A percentile compares a stretch with the other conserved stretches of the same genome.
phyloP scores from a whole-genome alignment of 2,888 invertebrate genomes.

The Campaea margaritaria region DNA sequence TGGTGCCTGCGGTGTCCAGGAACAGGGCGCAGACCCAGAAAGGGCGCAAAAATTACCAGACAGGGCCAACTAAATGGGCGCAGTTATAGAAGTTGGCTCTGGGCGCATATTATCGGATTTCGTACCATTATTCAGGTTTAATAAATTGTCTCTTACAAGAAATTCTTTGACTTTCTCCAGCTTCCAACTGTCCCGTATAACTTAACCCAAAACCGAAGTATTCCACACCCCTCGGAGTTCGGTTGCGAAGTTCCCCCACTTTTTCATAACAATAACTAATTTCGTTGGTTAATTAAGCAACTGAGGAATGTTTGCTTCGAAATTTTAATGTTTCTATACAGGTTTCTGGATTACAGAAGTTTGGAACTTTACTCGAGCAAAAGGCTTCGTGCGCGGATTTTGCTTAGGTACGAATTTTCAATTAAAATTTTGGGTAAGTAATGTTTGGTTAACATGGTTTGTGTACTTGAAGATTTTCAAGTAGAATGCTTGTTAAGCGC shows the following conservation, averaged over 20 bases:
- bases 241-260: slow-evolving; percentile 60
- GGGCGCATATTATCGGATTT: too few species aligned
- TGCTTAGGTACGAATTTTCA: slow-evolving; percentile 9
- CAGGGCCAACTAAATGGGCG: too few species aligned
- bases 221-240: slow-evolving; percentile 52
- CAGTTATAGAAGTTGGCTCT: too few species aligned
- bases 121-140: too few species aligned
- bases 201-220: slow-evolving; percentile 31
- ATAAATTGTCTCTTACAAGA: too few species aligned
- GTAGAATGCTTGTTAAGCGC: too few species aligned
- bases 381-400: slow-evolving; percentile 34
- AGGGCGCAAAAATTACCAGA: too few species aligned
- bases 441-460: background rate
- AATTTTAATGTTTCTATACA: slow-evolving; percentile 58
- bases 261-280: slow-evolving; percentile 76
- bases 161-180: background rate
- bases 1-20: too few species aligned
- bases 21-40: too few species aligned
- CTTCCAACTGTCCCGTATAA: background rate
- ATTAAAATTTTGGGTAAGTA: slow-evolving; percentile 1
- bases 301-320: slow-evolving; percentile 59
- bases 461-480: background rate
- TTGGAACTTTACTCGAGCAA: slow-evolving; percentile 39
- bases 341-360: slow-evolving; percentile 50
- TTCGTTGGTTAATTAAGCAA: slow-evolving; percentile 70